phyloP scores from a whole-genome alignment of 2,113 vertebrate genomes.

The Natator depressus region DNA sequence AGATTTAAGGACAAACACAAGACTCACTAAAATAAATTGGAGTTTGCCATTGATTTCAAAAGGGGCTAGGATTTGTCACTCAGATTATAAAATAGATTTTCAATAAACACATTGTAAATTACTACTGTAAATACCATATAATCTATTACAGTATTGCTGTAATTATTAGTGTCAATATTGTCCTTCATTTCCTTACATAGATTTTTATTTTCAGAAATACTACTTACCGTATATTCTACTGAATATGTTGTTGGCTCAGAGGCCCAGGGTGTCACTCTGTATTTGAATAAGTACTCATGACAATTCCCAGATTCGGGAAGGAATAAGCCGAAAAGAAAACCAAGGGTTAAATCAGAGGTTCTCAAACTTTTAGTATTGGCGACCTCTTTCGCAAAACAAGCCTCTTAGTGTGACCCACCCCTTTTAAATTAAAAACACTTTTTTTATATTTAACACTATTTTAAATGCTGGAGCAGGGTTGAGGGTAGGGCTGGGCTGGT shows the following conservation, averaged over 20 bases:
- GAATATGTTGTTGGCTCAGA: not conserved
- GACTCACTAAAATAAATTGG: constrained; percentile 3
- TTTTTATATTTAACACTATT: too few species aligned
- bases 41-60: not conserved
- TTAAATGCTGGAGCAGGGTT: too few species aligned
- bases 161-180: not conserved
- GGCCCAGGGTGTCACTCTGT: not conserved
- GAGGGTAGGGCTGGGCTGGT: too few species aligned
- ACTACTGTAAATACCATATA: not conserved
- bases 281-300: not conserved
- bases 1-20: not conserved
- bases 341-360: not conserved
- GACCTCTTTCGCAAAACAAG: too few species aligned
- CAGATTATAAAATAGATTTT: not conserved
- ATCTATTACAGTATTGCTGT: not conserved
- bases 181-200: constrained; percentile 3
- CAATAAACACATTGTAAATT: constrained; percentile 5
- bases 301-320: not conserved
- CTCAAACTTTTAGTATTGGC: too few species aligned
- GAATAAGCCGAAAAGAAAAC: not conserved
- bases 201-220: not conserved
- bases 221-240: not conserved
- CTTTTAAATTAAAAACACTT: too few species aligned
- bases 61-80: not conserved
- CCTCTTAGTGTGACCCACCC: too few species aligned